Evolutionary conservation across 2,888 invertebrate species (phyloP).

Genomic region (Argyresthia albistria): DNA sequence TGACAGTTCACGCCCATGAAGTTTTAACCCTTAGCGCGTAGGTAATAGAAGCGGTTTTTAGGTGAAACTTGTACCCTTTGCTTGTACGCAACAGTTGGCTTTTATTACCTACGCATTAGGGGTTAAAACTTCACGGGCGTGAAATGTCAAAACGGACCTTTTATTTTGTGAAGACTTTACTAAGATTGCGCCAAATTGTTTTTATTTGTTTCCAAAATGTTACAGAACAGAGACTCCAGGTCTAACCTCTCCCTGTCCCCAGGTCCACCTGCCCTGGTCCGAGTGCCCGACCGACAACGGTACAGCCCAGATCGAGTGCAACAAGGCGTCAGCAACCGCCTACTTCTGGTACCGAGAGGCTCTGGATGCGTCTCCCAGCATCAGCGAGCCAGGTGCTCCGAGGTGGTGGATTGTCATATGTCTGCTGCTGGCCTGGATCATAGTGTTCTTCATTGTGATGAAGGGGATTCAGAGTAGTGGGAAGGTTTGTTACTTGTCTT

Average conservation of each 20-base stretch:
- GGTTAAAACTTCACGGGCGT: too few species aligned
- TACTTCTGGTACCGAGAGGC: slow-evolving; percentile 96
- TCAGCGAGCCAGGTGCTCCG: slow-evolving; percentile 87
- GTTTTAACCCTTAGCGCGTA: too few species aligned
- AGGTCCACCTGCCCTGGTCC: slow-evolving; percentile 90
- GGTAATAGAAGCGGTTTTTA: too few species aligned
- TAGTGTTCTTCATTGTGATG: slow-evolving; percentile 96
- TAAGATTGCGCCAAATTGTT: background rate
- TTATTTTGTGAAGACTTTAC: too few species aligned
- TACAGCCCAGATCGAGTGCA: slow-evolving; percentile 81
- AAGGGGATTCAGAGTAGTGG: slow-evolving; percentile 97
- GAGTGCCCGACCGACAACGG: slow-evolving; percentile 82
- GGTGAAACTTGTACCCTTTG: too few species aligned
- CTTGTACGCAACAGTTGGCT: too few species aligned
- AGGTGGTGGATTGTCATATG: slow-evolving; percentile 96
- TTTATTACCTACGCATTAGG: too few species aligned
- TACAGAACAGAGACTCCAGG: too few species aligned
- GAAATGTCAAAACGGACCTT: too few species aligned
- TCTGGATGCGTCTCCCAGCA: slow-evolving; percentile 88
- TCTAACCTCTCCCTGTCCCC: slow-evolving; percentile 7
- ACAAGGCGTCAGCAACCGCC: slow-evolving; percentile 87
- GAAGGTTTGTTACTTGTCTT: slow-evolving; percentile 75
- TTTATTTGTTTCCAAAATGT: too few species aligned
- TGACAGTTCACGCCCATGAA: too few species aligned
- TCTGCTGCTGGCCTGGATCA: slow-evolving; percentile 88